Base-by-base conservation (phyloP, 2,888 invertebrate genomes). In the Ormia ochracea region DNA sequence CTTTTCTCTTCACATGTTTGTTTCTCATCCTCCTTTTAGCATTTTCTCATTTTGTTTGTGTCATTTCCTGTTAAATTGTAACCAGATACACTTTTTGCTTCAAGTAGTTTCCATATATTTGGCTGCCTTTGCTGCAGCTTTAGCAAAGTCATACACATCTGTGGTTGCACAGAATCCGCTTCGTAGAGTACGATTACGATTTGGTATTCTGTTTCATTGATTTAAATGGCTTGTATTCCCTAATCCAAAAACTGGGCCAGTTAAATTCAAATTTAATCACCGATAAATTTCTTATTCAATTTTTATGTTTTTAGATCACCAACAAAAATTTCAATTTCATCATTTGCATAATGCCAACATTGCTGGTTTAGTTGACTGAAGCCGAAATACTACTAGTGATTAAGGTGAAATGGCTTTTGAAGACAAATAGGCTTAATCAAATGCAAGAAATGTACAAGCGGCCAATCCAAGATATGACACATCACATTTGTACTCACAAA, bases 11-110 rank as follows among this genome's bases (percentile, higher is more conserved):
- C 45, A n/a, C 19, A 10, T 12, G 38, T 33, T 54, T 63, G 14
- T 54, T 31, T 41, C n/a, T 28, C 10, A 33, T 26, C 9, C 26
- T 26, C 26, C 19, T 41, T 56, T 36, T 31, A 12, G 9, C 17
- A 54, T 61, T 78, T 78, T 66, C 54, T 41, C 17, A 23, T 68
- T 52, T 59, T 70, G 31, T 69, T 76, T 72, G 43, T 36, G 36
- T 81, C 59, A 74, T 81, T 76, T 74, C 66, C 82, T 82, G 61
- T 54, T 73, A 72, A 75, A 78, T 75, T 82, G 81, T 78, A 83
- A 82, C 79, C 65, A 65, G 79, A 81, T 83, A 75, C 78, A 78
- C 72, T 63, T 82, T 81, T 56, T 70, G 63, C 17, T 54, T 61
- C 52, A 45, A 14, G 45, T 28, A 28, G 54, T 63, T 66, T 66